Evolutionary conservation across 2,113 vertebrate genomes (phyloP).

Genomic region (Fulmarus glacialis): DNA sequence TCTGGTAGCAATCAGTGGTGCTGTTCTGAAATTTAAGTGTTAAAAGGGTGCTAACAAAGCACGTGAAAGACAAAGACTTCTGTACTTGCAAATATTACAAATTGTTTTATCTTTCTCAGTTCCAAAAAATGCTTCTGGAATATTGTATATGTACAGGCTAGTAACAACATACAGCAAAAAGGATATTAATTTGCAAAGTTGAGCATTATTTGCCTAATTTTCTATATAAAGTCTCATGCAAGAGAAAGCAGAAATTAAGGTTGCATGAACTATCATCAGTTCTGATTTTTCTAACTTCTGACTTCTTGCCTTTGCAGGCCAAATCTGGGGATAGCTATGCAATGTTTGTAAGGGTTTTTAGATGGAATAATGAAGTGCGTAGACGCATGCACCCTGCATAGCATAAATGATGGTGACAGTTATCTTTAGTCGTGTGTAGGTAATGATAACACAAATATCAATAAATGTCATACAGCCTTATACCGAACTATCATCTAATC

Average conservation of each 20-base stretch:
- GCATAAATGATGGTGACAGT: conserved; percentile 42
- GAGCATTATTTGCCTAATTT: background rate
- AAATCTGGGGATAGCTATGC: background rate
- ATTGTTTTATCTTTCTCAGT: background rate
- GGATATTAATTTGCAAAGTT: background rate
- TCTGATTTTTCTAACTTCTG: background rate
- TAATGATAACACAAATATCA: conserved; percentile 60
- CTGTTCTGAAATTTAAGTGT: background rate
- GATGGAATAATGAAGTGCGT: background rate
- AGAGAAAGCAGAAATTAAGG: background rate
- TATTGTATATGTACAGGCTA: background rate
- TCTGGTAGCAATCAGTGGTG: background rate
- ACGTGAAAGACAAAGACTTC: background rate
- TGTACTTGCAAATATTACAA: background rate
- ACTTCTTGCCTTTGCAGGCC: background rate
- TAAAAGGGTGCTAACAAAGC: background rate
- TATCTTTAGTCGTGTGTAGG: conserved; percentile 32
- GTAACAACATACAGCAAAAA: background rate
- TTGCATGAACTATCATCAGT: background rate
- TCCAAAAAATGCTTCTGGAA: background rate
- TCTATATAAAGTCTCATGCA: background rate
- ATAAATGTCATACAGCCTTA: conserved; percentile 46
- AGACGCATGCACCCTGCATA: background rate
- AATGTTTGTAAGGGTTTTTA: background rate
- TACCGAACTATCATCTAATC: conserved; percentile 58